These are phyloP conservation scores for Apis florea DNA, from an alignment of 1,140 invertebrate genomes.

Conservation along the genomic window DNA sequence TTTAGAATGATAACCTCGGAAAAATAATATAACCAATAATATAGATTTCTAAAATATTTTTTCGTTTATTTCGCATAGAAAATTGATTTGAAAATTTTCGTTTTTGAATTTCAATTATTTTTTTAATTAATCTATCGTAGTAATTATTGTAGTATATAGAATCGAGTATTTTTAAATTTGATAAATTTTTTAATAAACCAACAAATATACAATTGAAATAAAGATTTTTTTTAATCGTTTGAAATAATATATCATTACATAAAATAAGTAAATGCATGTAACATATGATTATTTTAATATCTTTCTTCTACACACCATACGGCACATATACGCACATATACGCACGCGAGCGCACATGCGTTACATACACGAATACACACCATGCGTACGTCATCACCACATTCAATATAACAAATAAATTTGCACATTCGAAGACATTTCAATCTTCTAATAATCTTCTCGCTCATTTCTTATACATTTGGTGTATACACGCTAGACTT, in stretches of 20 bases:
- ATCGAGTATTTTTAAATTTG: background rate
- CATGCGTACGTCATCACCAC: slow-evolving; percentile 25
- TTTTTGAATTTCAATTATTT: no score
- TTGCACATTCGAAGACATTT: slow-evolving; percentile 64
- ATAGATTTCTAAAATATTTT: no score
- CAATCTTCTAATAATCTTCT: slow-evolving; percentile 24
- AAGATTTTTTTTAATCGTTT: slow-evolving; percentile 21
- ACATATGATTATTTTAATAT: slow-evolving; percentile 61
- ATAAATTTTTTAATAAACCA: background rate
- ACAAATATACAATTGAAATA: background rate
- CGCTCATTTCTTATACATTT: background rate
- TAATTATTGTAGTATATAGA: no score
- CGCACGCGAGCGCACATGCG: slow-evolving; percentile 13
- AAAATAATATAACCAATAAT: no score
- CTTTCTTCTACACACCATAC: background rate
- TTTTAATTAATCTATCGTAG: no score
- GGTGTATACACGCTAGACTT: slow-evolving; percentile 10
- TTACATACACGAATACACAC: slow-evolving; percentile 1
- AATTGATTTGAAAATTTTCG: no score
- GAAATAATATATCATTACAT: slow-evolving; percentile 57
- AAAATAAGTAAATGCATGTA: slow-evolving; percentile 46
- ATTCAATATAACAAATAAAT: slow-evolving; percentile 28
- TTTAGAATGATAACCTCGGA: no score
- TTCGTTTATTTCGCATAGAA: no score
- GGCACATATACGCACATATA: background rate